These are phyloP conservation scores for Metaphire vulgaris DNA, from an alignment of 1,140 invertebrate species.

Conservation along the genomic window DNA sequence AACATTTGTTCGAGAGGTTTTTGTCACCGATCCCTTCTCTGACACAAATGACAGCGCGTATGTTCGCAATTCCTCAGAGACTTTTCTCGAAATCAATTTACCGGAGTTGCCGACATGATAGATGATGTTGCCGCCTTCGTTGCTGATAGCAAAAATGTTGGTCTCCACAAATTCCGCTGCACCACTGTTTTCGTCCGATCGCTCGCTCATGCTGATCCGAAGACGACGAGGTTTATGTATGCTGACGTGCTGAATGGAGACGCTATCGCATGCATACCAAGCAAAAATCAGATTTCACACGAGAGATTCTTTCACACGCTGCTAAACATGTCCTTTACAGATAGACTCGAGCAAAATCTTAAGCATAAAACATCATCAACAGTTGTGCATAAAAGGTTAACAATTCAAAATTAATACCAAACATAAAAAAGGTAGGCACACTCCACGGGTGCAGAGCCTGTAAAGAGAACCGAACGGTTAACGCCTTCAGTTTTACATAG, in stretches of 20 bases:
- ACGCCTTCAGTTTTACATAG: too few relatives aligned
- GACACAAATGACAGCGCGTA: slow-evolving; percentile 41
- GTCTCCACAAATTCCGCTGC: slow-evolving; percentile 51
- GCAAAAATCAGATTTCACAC: neutral
- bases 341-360: too few relatives aligned
- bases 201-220: slow-evolving; percentile 33
- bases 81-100: slow-evolving; percentile 33
- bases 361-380: too few relatives aligned
- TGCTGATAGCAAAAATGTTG: slow-evolving; percentile 78
- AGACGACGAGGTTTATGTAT: slow-evolving; percentile 63
- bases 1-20: slow-evolving; percentile 30
- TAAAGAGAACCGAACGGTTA: too few relatives aligned
- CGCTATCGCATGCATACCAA: slow-evolving; percentile 41
- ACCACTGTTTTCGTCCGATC: slow-evolving; percentile 33
- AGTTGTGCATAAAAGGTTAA: too few relatives aligned
- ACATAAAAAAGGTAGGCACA: too few relatives aligned
- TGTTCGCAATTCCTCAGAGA: slow-evolving; percentile 41
- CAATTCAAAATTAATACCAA: too few relatives aligned
- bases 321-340: too few relatives aligned
- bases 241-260: slow-evolving; percentile 77
- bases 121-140: slow-evolving; percentile 74
- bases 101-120: slow-evolving; percentile 63
- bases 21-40: slow-evolving; percentile 36
- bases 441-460: too few relatives aligned
- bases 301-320: neutral